Evolutionary conservation across 2,113 vertebrate species (phyloP).

Genomic region (Tamias sibiricus): DNA sequence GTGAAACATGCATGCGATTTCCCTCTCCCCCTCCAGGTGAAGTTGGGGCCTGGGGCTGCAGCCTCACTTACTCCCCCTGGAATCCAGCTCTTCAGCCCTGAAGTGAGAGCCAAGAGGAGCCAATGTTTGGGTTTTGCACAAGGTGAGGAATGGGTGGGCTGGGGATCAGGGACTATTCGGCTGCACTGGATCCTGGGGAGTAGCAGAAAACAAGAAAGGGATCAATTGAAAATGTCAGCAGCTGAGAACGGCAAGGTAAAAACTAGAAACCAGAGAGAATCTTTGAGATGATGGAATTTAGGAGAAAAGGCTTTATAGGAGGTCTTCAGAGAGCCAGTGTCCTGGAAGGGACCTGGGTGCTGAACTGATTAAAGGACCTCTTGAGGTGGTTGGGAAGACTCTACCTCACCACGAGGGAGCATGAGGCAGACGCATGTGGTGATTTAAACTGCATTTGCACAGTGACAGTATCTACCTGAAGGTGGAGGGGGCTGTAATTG

Average conservation of each 20-base stretch:
- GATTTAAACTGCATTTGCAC: constrained; percentile 2
- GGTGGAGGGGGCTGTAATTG: background rate
- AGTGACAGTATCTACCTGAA: background rate
- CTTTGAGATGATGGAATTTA: too few species aligned
- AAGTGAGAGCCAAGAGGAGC: background rate
- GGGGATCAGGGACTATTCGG: background rate
- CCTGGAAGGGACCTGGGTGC: background rate
- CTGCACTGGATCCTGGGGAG: background rate
- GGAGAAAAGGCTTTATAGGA: background rate
- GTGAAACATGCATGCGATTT: background rate
- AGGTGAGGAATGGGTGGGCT: background rate
- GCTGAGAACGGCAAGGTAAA: background rate
- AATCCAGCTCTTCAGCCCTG: background rate
- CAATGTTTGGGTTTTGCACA: background rate
- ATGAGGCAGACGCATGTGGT: too few species aligned
- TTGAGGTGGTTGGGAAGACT: background rate
- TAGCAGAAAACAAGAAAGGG: background rate
- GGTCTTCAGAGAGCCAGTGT: background rate
- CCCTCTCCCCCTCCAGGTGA: background rate
- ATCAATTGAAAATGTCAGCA: background rate
- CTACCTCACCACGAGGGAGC: background rate
- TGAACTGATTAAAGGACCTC: background rate
- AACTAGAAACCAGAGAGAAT: background rate
- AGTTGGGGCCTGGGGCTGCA: background rate
- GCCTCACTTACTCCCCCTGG: background rate